Evolutionary conservation across 2,113 vertebrate genomes (phyloP).

Genomic region (Thunnus maccoyii): DNA sequence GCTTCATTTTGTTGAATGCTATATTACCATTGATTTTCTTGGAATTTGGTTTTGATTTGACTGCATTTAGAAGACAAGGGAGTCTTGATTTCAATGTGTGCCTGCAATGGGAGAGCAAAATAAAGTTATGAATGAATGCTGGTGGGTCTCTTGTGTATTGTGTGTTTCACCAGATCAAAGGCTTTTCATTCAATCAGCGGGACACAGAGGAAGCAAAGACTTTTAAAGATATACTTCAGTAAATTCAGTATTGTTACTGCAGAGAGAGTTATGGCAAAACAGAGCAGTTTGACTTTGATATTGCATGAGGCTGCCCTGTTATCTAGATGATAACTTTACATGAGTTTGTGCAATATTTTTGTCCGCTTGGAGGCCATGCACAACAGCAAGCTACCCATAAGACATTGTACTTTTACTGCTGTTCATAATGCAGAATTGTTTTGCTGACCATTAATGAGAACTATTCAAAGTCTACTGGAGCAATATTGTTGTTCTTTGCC

Average conservation of each 20-base stretch:
- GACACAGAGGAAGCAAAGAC: slow-evolving; percentile 51
- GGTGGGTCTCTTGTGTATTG: slow-evolving; percentile 55
- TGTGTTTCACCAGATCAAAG: slow-evolving; percentile 54
- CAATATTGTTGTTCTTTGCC: slow-evolving; percentile 5
- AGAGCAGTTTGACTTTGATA: slow-evolving; percentile 25
- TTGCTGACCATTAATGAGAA: not conserved
- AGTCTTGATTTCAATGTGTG: slow-evolving; percentile 51
- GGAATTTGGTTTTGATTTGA: slow-evolving; percentile 12
- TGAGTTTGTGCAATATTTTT: not conserved
- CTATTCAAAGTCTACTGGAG: slow-evolving; percentile 2
- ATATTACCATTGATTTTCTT: not conserved
- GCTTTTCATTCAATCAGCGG: slow-evolving; percentile 56
- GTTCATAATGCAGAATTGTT: not conserved
- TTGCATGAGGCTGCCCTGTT: slow-evolving; percentile 1
- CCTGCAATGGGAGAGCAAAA: slow-evolving; percentile 45
- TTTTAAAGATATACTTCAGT: slow-evolving; percentile 45
- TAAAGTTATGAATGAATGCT: slow-evolving; percentile 62
- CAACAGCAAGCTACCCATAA: not conserved
- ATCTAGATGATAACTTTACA: not conserved
- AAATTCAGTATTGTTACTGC: slow-evolving; percentile 39
- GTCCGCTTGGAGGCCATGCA: not conserved
- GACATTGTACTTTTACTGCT: not conserved
- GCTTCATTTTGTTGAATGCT: not conserved
- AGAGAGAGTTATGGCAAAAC: not conserved
- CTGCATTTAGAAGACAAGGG: slow-evolving; percentile 36